Base-by-base conservation (phyloP, 2,888 invertebrate species). In the Ormyrus thymus region DNA sequence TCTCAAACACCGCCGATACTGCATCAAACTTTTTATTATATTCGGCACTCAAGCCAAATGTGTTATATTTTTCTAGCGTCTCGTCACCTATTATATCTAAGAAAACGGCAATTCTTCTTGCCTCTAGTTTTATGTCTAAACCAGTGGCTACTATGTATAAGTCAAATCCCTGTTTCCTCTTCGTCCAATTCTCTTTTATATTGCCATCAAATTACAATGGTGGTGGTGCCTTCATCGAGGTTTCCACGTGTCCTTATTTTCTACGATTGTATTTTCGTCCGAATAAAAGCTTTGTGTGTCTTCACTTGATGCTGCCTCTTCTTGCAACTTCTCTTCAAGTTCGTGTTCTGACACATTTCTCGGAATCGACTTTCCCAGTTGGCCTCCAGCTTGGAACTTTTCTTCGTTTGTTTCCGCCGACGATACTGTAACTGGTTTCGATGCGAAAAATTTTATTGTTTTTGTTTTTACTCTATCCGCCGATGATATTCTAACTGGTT, bases 11-110 rank as follows among this genome's bases (percentile, higher is more conserved):
- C 53, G 77, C 51, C 0, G 62, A 0, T 8, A 43, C 55, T 11
- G 3, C 66, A 8, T 79, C 64, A 76, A 74, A 82, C 8, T 82
- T 59, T 53, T 82, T 81, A 13, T 81, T 81, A 4, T 84, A 78
- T 29, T 65, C 81, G 11, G 81, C 82, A 0, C 75, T 65, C n/a
- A 85, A 70, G 7, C 68, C 78, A 56, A 86, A 85, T 9, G 83
- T 85, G 11, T 85, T 82, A 58, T 62, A 86, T 56, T 51, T 66
- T 51, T 82, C 82, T 64, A 86, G 84, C 0, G 85, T 85, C 50
- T 85, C 86, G 4, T 84, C 78, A 6, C 84, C 84, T 51, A 84
- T 82, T 0, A 83, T 78, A 55, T 86, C 84, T 8, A 86, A 70
- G 43, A 85, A 83, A 66, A 86, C 83, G 46, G 83, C 84, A 6